Evolutionary conservation across 2,113 vertebrate species (phyloP).

Genomic region (Argyrosomus japonicus): DNA sequence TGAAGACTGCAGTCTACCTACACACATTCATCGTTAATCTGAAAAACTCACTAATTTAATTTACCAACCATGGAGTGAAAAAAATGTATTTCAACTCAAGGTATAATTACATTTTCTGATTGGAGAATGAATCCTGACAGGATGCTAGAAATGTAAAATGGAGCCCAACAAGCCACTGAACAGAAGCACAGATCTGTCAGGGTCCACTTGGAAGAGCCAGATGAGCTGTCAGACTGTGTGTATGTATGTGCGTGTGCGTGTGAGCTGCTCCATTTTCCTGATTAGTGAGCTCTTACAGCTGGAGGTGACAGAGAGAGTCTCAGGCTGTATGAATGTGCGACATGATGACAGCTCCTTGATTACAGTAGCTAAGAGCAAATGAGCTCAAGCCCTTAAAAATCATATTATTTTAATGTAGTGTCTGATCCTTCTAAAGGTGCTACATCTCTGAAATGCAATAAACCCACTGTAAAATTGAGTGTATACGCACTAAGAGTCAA

Average conservation of each 20-base stretch:
- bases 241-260: slow-evolving; percentile 12
- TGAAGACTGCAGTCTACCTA: not conserved
- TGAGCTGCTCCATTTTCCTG: slow-evolving; percentile 29
- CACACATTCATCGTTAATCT: not conserved
- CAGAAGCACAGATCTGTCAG: slow-evolving; percentile 40
- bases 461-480: too few species aligned
- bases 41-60: not conserved
- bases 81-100: not conserved
- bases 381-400: not conserved
- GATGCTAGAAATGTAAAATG: slow-evolving; percentile 29
- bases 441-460: not conserved
- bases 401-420: not conserved
- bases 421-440: not conserved
- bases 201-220: slow-evolving; percentile 40
- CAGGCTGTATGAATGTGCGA: slow-evolving; percentile 22
- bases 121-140: slow-evolving; percentile 13
- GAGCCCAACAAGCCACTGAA: slow-evolving; percentile 31
- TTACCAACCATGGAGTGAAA: not conserved
- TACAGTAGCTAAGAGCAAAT: slow-evolving; percentile 2
- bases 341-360: slow-evolving; percentile 28
- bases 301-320: slow-evolving; percentile 61
- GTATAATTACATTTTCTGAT: not conserved
- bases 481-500: too few species aligned
- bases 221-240: slow-evolving; percentile 52
- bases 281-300: slow-evolving; percentile 62